Base-by-base conservation (phyloP, 2,113 vertebrate genomes). In the Corynorhinus townsendii region DNA sequence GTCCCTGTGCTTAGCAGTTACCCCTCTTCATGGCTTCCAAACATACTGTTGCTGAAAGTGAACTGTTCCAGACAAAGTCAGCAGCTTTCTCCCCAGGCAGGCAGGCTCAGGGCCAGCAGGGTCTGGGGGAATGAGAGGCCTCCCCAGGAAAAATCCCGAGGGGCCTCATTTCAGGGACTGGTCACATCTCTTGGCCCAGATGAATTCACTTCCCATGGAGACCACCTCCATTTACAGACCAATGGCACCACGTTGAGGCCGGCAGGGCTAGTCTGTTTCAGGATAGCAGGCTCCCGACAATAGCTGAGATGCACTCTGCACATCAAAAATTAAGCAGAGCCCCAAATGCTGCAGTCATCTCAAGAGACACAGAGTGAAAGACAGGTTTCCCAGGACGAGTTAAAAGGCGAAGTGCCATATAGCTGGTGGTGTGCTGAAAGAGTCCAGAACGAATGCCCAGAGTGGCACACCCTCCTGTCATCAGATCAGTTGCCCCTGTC, bases 161-260 rank as follows among this genome's bases (percentile, higher is more conserved):
- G 30, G 47, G 26, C 28, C 19, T 69, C 59, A 19, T 10, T 30
- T 3, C 0, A 0, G 75, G 54, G 56, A 30, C 20, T 0, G 11
- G 45, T 40, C 75, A 52, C 19, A 4, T 79, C 69, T 73, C 52
- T 40, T 28, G 14, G 68, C 33, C 40, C 66, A 38, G 33, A 38
- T 5, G n/a, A 11, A 28, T 43, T 49, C 22, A 8, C 3, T 73
- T n/a, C 68, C 7, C 1, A 38, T 7, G 52, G 66, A 87, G 68
- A 40, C 75, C 52, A 72, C 73, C 33, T 47, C n/a, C 33, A 22
- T 8, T 59, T 73, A 71, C 71, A 71, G 64, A 62, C 17, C 64
- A 64, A 52, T 1, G 45, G 33, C 75, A 20, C 30, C 10, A 5
- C 4, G 7, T 1, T 3, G 71, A 69, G 59, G 33, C 45, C 1